Base-by-base conservation (phyloP, 2,888 invertebrate species). In the Andrena flavipes region DNA sequence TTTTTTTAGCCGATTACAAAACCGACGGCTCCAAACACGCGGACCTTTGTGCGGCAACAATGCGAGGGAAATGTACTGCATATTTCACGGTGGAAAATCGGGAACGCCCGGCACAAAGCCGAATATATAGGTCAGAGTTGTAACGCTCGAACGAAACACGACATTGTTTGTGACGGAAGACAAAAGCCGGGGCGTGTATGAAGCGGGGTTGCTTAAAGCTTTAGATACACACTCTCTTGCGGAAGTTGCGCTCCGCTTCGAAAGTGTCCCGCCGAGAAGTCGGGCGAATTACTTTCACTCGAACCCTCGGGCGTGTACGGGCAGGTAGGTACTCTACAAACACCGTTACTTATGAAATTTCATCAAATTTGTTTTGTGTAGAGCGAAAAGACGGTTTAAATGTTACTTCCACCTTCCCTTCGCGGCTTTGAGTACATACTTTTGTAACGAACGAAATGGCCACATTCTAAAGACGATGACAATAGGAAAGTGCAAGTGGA, bases 51-150 rank as follows among this genome's bases (percentile, higher is more conserved):
- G 71, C 74, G 71, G 72, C 56, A 73, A 84, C 84, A 79, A 83
- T 84, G 65, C 79, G 67, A 82, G 69, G 79, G 74, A 72, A 84
- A 76, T 79, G 83, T 42, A 70, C 51, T 76, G 83, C 83, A 84
- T 79, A 84, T 83, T 84, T 84, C 80, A 73, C 76, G 63, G 49
- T 74, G 80, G 73, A 72, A 71, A 83, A 80, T 80, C 67, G 84
- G 65, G 80, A 75, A 75, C 74, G 64, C 48, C 60, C 29, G 56
- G 68, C 70, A 75, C 74, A 75, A 84, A 84, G 84, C 84, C 69
- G 75, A 75, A 84, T 81, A 69, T 84, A 69, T 84, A 65, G 84
- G 84, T 84, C 84, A 77, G 76, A 74, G 84, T 80, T 84, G 80
- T 81, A 80, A 84, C 75, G 84, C 71, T 65, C 69, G 76, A 77